These are phyloP conservation scores for Verasper variegatus DNA, from an alignment of 2,113 vertebrate genomes.

Conservation along the genomic window DNA sequence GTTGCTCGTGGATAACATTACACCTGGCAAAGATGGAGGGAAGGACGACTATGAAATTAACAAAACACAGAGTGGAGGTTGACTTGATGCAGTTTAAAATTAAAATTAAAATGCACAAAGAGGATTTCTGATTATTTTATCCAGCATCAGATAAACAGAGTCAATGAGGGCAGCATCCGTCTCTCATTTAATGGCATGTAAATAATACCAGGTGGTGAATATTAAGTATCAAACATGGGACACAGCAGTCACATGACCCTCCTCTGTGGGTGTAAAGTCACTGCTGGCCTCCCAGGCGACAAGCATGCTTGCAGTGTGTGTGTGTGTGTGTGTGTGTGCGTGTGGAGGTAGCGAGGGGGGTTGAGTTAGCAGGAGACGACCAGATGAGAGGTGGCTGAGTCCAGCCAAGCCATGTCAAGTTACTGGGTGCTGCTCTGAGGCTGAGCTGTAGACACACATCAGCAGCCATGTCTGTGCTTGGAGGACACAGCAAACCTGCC, in stretches of 20 bases:
- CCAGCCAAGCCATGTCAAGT: constrained; percentile 62
- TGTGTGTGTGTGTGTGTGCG: constrained; percentile 32
- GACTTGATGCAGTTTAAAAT: background rate
- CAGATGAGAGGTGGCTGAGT: constrained; percentile 65
- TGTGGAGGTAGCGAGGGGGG: constrained; percentile 27
- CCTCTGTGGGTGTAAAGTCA: constrained; percentile 72
- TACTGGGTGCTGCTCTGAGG: constrained; percentile 30
- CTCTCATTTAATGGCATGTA: constrained; percentile 76
- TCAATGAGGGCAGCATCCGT: constrained; percentile 48
- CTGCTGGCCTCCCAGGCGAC: constrained; percentile 60
- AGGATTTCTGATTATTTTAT: constrained; percentile 35
- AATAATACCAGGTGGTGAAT: constrained; percentile 82
- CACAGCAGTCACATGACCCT: constrained; percentile 74
- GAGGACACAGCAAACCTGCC: background rate
- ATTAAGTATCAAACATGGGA: constrained; percentile 79
- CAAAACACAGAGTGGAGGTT: background rate
- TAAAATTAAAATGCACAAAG: background rate
- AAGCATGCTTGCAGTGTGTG: constrained; percentile 32
- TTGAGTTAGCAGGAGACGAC: constrained; percentile 56
- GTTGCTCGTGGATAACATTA: constrained; percentile 75
- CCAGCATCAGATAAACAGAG: constrained; percentile 33
- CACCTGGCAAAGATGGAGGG: constrained; percentile 53
- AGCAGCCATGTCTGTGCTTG: constrained; percentile 24
- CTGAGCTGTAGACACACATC: constrained; percentile 48
- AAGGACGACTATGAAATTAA: constrained; percentile 35